A percentile compares a stretch with the other conserved stretches of the same genome.
Evolutionary conservation across 2,888 invertebrate genomes (phyloP).

Genomic region (Aspidapion aeneum): DNA sequence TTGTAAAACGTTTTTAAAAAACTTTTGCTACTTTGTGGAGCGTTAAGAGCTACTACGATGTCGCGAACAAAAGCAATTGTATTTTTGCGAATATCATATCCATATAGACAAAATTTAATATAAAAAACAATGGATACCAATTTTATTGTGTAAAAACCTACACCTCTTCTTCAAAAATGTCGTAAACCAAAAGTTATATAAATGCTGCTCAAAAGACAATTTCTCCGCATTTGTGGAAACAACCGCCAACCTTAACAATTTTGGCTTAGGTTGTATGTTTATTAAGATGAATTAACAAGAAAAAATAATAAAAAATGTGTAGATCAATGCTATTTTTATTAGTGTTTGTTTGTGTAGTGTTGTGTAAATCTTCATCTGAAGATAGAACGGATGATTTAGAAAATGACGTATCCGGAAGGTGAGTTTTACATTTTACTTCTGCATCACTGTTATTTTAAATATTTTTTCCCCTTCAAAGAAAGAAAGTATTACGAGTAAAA

Average conservation of each 20-base stretch:
- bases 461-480: too few species aligned
- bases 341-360: too few species aligned
- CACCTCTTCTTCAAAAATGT: background rate
- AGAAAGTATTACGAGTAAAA: too few species aligned
- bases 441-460: too few species aligned
- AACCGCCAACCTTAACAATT: too few species aligned
- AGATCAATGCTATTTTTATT: too few species aligned
- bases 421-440: background rate
- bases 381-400: conserved; percentile 5
- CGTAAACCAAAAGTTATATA: background rate
- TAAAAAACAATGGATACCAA: background rate
- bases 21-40: conserved; percentile 8
- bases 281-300: too few species aligned
- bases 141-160: background rate
- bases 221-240: background rate
- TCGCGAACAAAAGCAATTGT: conserved; percentile 5
- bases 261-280: too few species aligned
- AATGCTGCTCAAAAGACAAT: background rate
- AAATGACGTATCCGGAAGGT: conserved; percentile 8
- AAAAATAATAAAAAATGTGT: background rate
- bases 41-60: conserved; percentile 12
- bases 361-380: background rate
- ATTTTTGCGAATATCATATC: background rate
- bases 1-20: conserved; percentile 8
- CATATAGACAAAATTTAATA: background rate